A percentile compares a stretch with the other conserved stretches of the same genome.
phyloP scores from a whole-genome alignment of 2,797 vertebrate genomes.

The Gambusia yucatana region DNA sequence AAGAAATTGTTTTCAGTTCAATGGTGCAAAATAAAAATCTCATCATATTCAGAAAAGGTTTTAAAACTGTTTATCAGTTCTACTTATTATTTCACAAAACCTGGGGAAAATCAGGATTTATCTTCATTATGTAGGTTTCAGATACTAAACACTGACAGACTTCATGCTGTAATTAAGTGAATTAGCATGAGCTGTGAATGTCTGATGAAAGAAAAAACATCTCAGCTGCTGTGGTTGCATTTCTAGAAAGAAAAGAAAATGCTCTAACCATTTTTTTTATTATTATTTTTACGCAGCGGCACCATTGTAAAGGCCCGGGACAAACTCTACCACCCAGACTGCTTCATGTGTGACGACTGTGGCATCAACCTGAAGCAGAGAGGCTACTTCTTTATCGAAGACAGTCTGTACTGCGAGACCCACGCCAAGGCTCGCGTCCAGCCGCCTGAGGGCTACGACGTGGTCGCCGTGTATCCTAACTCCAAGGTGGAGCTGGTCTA shows the following conservation, averaged over 20 bases:
- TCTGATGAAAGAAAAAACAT: neutral
- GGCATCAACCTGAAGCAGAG: constrained; percentile 92
- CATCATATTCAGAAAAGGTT: neutral
- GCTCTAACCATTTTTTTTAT: neutral
- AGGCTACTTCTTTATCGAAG: constrained; percentile 98
- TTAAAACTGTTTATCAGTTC: neutral
- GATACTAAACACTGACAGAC: neutral
- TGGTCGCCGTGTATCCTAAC: constrained; percentile 97
- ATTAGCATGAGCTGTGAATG: neutral
- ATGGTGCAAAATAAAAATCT: neutral
- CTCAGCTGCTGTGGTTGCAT: neutral
- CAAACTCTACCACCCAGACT: constrained; percentile 97
- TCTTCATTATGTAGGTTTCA: neutral
- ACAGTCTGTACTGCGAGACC: constrained; percentile 96
- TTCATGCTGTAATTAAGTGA: neutral
- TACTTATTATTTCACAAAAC: neutral
- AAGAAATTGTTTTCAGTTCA: neutral
- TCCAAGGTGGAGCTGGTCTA: constrained; percentile 95
- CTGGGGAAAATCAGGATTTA: neutral
- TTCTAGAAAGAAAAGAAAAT: neutral
- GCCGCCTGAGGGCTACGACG: constrained; percentile 95
- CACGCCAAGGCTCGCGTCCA: constrained; percentile 95
- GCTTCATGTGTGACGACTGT: constrained; percentile 96
- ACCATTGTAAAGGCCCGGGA: constrained; percentile 97
- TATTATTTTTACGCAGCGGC: constrained; percentile 78